Conservation (phyloP, 2,888 invertebrate genomes). For the Lacanobia oleracea region DNA sequence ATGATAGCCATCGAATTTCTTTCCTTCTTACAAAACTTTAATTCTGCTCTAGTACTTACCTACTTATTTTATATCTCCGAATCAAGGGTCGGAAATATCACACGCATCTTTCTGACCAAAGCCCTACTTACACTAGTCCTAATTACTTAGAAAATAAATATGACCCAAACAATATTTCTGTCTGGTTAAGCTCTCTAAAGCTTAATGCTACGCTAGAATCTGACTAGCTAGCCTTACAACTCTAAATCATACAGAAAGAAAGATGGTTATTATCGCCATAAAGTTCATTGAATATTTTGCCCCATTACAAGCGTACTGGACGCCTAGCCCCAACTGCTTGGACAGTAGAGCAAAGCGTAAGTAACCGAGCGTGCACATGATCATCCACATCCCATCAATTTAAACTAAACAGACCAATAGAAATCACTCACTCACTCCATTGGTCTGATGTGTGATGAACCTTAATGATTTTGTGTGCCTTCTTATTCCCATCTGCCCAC, state of each 20-base stretch:
- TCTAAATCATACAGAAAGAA: too few relatives aligned
- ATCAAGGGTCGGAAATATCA: background rate
- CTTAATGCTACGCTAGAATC: background rate
- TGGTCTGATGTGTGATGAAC: conserved; percentile 36
- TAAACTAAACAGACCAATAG: conserved; percentile 23
- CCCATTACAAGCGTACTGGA: conserved; percentile 87
- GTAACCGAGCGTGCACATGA: conserved; percentile 59
- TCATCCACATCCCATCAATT: conserved; percentile 40
- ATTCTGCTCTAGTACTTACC: too few relatives aligned
- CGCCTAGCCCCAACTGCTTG: conserved; percentile 86
- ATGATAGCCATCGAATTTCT: conserved; percentile 1
- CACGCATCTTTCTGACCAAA: too few relatives aligned
- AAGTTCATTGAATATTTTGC: conserved; percentile 32
- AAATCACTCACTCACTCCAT: conserved; percentile 37
- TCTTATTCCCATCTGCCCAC: conserved; percentile 53
- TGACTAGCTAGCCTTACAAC: too few relatives aligned
- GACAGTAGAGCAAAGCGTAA: conserved; percentile 88
- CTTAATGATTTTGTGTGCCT: conserved; percentile 51
- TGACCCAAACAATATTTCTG: background rate
- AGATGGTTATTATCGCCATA: background rate
- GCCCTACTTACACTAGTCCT: too few relatives aligned
- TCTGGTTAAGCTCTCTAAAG: background rate
- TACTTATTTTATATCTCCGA: background rate
- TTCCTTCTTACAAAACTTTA: too few relatives aligned
- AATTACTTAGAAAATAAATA: too few relatives aligned